These are phyloP conservation scores for Bettongia penicillata DNA, from an alignment of 2,113 vertebrate genomes.

Conservation along the genomic window DNA sequence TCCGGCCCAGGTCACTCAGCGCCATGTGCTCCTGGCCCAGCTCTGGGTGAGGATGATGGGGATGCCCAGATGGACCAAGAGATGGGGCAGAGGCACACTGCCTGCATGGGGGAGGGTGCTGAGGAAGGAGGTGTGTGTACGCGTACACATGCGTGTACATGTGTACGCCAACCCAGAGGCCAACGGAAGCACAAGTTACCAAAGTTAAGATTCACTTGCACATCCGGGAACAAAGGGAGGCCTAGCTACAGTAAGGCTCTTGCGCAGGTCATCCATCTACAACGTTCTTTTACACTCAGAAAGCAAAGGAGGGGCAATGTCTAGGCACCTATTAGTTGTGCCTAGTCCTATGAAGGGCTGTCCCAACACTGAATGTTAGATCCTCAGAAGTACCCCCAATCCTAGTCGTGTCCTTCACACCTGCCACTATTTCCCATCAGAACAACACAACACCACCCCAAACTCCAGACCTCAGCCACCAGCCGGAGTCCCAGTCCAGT, in stretches of 20 bases:
- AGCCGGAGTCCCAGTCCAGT: background rate
- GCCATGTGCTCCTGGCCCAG: slow-evolving; percentile 37
- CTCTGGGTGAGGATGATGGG: slow-evolving; percentile 60
- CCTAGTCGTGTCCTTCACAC: no score
- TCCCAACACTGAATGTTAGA: no score
- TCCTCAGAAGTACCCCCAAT: background rate
- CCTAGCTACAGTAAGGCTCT: background rate
- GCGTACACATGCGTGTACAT: no score
- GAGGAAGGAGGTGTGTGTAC: no score
- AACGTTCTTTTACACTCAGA: no score
- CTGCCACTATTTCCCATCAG: slow-evolving; percentile 42
- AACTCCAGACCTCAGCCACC: background rate
- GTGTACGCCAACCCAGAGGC: no score
- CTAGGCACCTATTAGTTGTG: background rate
- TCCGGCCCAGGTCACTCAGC: slow-evolving; percentile 37
- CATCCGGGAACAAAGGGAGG: background rate
- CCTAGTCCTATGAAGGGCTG: no score
- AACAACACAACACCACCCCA: background rate
- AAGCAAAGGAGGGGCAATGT: no score
- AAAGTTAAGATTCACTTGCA: no score
- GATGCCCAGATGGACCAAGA: background rate
- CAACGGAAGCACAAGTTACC: no score
- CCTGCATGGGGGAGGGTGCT: no score
- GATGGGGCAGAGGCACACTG: no score
- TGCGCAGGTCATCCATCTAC: background rate